These are phyloP conservation scores for Eulithis prunata DNA, from an alignment of 2,888 invertebrate species.

Conservation along the genomic window DNA sequence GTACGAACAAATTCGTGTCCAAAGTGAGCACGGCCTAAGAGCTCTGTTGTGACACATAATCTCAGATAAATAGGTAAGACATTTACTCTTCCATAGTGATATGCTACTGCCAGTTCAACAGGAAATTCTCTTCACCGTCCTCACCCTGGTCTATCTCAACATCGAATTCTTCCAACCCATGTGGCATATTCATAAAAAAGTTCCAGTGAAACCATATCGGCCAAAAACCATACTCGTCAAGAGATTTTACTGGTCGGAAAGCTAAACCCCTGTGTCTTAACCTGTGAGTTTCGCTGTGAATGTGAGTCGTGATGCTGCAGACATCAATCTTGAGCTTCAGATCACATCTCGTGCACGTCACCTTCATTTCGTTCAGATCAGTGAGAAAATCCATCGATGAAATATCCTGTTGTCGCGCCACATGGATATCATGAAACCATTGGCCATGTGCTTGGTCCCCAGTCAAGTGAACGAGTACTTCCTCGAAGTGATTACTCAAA, in stretches of 20 bases:
- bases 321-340: not conserved
- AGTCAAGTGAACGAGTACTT: not conserved
- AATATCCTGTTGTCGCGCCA: not conserved
- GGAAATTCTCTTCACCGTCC: no score
- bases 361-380: not conserved
- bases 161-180: not conserved
- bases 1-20: no score
- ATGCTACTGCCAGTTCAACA: no score
- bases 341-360: conserved; percentile 1
- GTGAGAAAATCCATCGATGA: not conserved
- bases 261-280: not conserved
- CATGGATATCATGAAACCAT: not conserved
- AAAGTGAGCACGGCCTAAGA: no score
- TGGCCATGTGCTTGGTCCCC: not conserved
- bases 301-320: not conserved
- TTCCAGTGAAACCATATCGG: conserved; percentile 6
- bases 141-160: no score
- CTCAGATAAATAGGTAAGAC: no score
- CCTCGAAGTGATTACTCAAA: not conserved
- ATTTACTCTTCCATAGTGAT: no score
- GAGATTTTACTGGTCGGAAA: not conserved
- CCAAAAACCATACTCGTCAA: not conserved
- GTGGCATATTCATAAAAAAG: not conserved
- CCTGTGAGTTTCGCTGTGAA: conserved; percentile 7
- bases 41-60: no score